Base-by-base conservation (phyloP, 2,113 vertebrate genomes). In the Dissostichus mawsoni region DNA sequence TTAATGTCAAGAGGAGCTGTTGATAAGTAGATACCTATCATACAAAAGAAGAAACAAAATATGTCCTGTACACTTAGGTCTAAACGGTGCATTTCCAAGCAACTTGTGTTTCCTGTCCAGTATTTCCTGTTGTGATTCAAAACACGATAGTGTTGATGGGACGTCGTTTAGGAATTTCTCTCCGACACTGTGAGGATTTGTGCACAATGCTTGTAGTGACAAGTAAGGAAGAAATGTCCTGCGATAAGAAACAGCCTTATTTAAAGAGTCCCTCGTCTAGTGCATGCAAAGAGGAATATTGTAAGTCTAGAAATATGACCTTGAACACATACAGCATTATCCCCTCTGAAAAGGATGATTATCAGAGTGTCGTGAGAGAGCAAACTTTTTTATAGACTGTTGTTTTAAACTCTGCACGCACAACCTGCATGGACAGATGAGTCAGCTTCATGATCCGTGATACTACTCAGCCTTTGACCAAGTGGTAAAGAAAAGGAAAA, bases 71-170 rank as follows among this genome's bases (percentile, higher is more conserved):
- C 2, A 0, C 13, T 4, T 12, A 2, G 3, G 45, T n/a, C n/a
- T 74, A 18, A 56, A 5, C 55, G 10, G 5, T 36, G 9, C 53
- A 2, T 45, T 1, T 52, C 41, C 36, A 67, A n/a, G 8, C 3
- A 52, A 25, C 55, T 64, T 12, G 12, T 20, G 20, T 36, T n/a
- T 71, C 71, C 47, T 64, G 44, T 44, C 12, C 36, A 44, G 17
- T 10, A 23, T 56, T 61, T 83, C 55, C 69, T 78, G 59, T 77
- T 85, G 14, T 47, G 29, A 9, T 36, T 67, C 18, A 44, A 8
- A 29, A 29, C 58, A 44, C 20, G 0, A 45, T 64, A 41, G 10
- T 44, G 8, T 20, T 47, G 14, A 48, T n/a, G 25, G 20, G 18
- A 59, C 0, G 2, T 50, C 14, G 12, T n/a, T 36, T 1, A 50